A percentile compares a stretch with the other conserved stretches of the same genome.
Evolutionary conservation across 2,888 invertebrate species (phyloP).

Genomic region (Drosophila percnosoma): DNA sequence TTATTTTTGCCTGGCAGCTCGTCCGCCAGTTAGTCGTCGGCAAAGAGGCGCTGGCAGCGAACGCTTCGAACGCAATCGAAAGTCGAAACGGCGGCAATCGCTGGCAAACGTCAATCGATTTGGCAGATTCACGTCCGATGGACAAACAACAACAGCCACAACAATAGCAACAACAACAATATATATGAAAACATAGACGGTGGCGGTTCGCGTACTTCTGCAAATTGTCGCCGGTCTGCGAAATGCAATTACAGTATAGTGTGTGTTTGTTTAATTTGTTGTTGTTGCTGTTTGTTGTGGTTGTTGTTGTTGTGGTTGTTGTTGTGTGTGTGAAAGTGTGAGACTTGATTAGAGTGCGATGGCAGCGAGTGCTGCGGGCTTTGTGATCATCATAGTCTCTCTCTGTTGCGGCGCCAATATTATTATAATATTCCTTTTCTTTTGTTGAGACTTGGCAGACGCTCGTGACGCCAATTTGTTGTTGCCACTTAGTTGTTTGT

Average conservation of each 20-base stretch:
- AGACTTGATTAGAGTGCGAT: constrained; percentile 25
- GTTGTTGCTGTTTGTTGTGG: constrained; percentile 10
- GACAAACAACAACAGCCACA: constrained; percentile 2
- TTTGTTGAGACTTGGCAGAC: constrained; percentile 52
- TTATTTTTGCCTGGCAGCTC: constrained; percentile 26
- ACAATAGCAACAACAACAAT: background rate
- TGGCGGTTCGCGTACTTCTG: constrained; percentile 23
- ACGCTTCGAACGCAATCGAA: constrained; percentile 38
- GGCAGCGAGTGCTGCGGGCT: constrained; percentile 22
- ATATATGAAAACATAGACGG: constrained; percentile 1
- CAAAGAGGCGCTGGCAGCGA: constrained; percentile 52
- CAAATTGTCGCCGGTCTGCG: constrained; percentile 48
- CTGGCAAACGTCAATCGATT: constrained; percentile 49
- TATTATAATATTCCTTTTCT: constrained; percentile 24
- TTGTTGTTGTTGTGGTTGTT: constrained; percentile 24
- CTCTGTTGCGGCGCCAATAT: constrained; percentile 14
- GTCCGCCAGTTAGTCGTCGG: constrained; percentile 45
- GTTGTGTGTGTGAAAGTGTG: constrained; percentile 46
- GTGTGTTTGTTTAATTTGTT: constrained; percentile 1
- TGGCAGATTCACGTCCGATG: constrained; percentile 53
- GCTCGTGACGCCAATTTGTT: constrained; percentile 50
- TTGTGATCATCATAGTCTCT: constrained; percentile 30
- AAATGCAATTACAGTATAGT: constrained; percentile 31
- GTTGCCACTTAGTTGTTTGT: constrained; percentile 20
- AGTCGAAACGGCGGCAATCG: constrained; percentile 35